Conservation (phyloP, 2,888 invertebrate species). For the Thyatira batis region DNA sequence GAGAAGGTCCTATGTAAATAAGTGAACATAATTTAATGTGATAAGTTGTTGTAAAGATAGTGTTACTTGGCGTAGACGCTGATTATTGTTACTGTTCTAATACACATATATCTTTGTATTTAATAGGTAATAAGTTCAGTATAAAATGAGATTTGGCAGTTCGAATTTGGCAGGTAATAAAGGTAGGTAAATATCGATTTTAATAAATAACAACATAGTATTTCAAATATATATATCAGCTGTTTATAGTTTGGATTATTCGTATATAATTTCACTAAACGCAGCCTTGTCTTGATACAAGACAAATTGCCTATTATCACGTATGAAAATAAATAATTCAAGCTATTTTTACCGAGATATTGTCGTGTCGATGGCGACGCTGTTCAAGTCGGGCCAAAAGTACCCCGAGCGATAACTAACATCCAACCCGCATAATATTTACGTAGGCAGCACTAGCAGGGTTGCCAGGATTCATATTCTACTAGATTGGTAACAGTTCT, state of each 20-base stretch:
- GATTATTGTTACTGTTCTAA: not conserved
- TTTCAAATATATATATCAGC: too few relatives aligned
- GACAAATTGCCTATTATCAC: constrained; percentile 28
- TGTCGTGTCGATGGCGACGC: constrained; percentile 19
- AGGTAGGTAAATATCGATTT: too few relatives aligned
- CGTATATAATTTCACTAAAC: not conserved
- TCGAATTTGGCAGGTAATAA: too few relatives aligned
- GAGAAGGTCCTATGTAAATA: not conserved
- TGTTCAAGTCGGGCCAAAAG: constrained; percentile 13
- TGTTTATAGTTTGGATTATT: not conserved
- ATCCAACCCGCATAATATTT: constrained; percentile 56
- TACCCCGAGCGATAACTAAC: constrained; percentile 51
- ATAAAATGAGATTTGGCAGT: too few relatives aligned
- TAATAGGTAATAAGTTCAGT: too few relatives aligned
- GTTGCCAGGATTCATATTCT: not conserved
- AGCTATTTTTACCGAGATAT: constrained; percentile 17
- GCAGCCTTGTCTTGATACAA: not conserved
- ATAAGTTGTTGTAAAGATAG: not conserved
- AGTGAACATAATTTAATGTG: not conserved
- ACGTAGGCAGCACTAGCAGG: constrained; percentile 43
- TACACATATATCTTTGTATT: too few relatives aligned
- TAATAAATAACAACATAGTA: too few relatives aligned
- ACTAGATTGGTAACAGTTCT: not conserved
- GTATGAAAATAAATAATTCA: constrained; percentile 27
- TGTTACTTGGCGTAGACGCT: not conserved